These are phyloP conservation scores for Ariolimax columbianus DNA, from an alignment of 2,888 invertebrate genomes.

Conservation along the genomic window DNA sequence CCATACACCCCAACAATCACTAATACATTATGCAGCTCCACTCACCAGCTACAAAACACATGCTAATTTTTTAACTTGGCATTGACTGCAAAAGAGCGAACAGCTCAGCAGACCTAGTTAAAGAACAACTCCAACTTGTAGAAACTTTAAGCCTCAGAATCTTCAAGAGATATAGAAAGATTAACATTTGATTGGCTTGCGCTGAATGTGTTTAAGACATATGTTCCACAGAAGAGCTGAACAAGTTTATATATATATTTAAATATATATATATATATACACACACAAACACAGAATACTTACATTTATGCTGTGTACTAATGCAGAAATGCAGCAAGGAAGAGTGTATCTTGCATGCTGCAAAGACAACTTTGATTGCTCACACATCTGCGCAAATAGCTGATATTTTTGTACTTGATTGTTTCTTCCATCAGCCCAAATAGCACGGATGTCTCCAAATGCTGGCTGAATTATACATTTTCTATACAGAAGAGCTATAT, in stretches of 20 bases:
- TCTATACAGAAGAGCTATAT: conserved; percentile 29
- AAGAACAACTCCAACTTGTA: too few relatives aligned
- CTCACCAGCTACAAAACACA: too few relatives aligned
- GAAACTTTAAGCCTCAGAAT: too few relatives aligned
- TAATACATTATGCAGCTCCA: too few relatives aligned
- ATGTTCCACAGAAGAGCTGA: too few relatives aligned
- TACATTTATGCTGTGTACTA: conserved; percentile 20
- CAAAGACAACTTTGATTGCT: neutral
- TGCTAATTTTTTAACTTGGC: too few relatives aligned
- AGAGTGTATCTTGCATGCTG: neutral
- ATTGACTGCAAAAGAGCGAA: too few relatives aligned
- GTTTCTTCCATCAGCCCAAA: neutral
- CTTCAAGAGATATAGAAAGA: too few relatives aligned
- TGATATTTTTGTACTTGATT: neutral
- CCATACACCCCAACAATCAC: too few relatives aligned
- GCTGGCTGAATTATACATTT: conserved; percentile 19
- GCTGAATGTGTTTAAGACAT: too few relatives aligned
- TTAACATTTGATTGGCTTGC: too few relatives aligned
- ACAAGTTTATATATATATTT: neutral
- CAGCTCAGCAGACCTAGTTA: too few relatives aligned
- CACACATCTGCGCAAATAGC: neutral
- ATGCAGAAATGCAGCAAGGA: conserved; percentile 37
- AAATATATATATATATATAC: neutral
- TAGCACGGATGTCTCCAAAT: neutral
- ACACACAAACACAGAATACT: neutral